Evolutionary conservation across 2,797 vertebrate species (phyloP).

Genomic region (Pteropus rufus): DNA sequence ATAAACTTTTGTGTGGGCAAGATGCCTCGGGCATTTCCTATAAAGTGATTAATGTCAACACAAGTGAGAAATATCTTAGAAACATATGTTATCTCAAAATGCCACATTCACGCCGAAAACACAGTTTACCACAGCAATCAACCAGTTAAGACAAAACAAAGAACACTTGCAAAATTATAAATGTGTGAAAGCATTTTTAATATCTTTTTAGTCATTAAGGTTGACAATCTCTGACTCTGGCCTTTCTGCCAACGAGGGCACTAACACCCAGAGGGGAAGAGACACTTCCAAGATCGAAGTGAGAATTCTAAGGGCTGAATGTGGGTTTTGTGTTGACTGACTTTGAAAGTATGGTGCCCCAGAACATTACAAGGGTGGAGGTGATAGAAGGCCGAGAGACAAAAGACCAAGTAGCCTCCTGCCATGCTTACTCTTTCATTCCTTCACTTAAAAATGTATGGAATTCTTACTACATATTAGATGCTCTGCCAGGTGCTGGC

Average conservation of each 20-base stretch:
- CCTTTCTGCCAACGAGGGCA: not conserved
- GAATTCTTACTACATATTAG: not conserved
- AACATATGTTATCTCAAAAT: conserved; percentile 36
- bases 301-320: not conserved
- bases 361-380: not conserved
- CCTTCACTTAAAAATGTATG: not conserved
- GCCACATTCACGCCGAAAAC: not conserved
- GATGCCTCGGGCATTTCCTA: not conserved
- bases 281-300: not conserved
- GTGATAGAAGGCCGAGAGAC: not conserved
- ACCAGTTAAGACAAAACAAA: conserved; percentile 37
- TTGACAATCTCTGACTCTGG: not conserved
- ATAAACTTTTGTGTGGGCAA: conserved; percentile 25
- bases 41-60: conserved; percentile 52
- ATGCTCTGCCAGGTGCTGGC: not conserved
- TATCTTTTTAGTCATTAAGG: not conserved
- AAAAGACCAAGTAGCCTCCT: not conserved
- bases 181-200: not conserved
- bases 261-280: not conserved
- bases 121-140: conserved; percentile 42
- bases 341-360: not conserved
- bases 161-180: conserved; percentile 10
- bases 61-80: conserved; percentile 55
- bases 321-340: not conserved
- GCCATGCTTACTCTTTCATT: not conserved